Conservation (phyloP, 2,113 vertebrate species). For the Saguinus midas region DNA sequence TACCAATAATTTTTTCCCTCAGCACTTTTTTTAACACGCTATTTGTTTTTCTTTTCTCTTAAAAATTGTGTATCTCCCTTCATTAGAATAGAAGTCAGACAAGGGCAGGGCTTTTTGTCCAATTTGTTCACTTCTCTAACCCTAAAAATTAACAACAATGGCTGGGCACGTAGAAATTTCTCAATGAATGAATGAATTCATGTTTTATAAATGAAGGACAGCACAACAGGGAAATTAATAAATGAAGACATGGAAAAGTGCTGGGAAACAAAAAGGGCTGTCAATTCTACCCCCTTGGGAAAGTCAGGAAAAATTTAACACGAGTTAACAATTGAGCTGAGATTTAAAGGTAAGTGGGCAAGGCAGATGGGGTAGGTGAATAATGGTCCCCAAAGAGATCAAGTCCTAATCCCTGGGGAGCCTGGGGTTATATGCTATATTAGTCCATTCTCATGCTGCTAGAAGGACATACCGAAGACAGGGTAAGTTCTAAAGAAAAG, state of each 20-base stretch:
- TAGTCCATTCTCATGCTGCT: too few species aligned
- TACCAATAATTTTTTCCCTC: neutral
- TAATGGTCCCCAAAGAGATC: neutral
- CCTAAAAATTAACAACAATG: neutral
- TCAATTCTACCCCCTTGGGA: neutral
- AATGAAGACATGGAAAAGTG: neutral
- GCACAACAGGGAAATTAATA: neutral
- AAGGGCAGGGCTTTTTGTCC: neutral
- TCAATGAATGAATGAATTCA: neutral
- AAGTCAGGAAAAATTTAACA: neutral
- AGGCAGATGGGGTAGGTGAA: neutral
- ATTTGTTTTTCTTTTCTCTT: neutral
- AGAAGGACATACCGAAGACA: too few species aligned
- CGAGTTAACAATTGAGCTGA: neutral
- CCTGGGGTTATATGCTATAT: neutral
- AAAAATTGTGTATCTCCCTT: neutral
- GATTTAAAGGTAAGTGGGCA: neutral
- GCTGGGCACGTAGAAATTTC: neutral
- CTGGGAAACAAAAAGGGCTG: neutral
- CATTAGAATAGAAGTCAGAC: neutral
- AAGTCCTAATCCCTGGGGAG: neutral
- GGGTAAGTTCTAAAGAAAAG: too few species aligned
- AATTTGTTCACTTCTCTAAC: neutral
- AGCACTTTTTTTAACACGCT: neutral
- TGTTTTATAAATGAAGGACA: neutral